phyloP scores from a whole-genome alignment of 1,140 invertebrate species.

The Lepidurus couesii region DNA sequence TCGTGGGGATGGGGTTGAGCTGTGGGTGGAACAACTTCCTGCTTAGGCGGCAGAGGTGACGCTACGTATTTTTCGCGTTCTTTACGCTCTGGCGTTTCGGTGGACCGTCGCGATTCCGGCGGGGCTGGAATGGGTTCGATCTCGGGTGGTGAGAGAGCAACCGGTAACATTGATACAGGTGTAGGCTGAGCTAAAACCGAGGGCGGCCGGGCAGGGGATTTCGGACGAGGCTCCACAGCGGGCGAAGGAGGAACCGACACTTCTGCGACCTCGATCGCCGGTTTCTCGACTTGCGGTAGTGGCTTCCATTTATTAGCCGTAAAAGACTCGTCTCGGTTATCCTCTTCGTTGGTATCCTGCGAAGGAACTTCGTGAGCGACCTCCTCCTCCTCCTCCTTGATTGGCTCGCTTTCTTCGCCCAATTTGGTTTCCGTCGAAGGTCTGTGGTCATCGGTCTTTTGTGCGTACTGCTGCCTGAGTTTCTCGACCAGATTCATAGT shows the following conservation, averaged over 20 bases:
- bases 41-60: background rate
- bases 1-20: background rate
- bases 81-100: background rate
- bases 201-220: too few species aligned
- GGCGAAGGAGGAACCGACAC: too few species aligned
- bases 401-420: background rate
- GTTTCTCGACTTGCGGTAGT: slow-evolving; percentile 6
- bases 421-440: slow-evolving; percentile 7
- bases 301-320: background rate
- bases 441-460: slow-evolving; percentile 49
- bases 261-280: too few species aligned
- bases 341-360: background rate
- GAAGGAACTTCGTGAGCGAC: background rate
- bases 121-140: too few species aligned
- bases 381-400: background rate
- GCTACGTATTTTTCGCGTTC: background rate
- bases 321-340: background rate
- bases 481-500: slow-evolving; percentile 72
- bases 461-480: slow-evolving; percentile 59
- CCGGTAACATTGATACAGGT: too few species aligned
- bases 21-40: background rate
- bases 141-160: too few species aligned
- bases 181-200: too few species aligned
- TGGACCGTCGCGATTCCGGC: too few species aligned
- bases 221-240: too few species aligned